A percentile compares a stretch with the other conserved stretches of the same genome.
Evolutionary conservation across 2,113 vertebrate species (phyloP).

Genomic region (Otus sunia): DNA sequence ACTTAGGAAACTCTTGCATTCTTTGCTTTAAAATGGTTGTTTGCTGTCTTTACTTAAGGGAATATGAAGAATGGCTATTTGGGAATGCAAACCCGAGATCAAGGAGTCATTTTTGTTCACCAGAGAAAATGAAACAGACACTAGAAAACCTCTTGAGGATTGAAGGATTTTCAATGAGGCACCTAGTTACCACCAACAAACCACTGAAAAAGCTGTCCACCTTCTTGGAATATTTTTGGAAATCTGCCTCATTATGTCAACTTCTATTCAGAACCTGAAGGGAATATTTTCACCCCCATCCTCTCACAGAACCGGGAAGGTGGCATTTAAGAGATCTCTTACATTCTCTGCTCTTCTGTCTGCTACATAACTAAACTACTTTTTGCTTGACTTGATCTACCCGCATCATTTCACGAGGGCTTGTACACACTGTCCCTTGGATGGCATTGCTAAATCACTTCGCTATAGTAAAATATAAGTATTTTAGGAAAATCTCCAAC

Average conservation of each 20-base stretch:
- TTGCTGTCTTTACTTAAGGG: neutral
- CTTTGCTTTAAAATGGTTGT: neutral
- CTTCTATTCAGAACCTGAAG: neutral
- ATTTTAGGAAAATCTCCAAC: neutral
- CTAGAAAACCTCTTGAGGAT: neutral
- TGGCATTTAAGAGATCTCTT: neutral
- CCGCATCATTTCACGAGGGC: neutral
- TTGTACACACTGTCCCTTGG: neutral
- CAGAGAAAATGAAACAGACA: neutral
- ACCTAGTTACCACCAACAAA: neutral
- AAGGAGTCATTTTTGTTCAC: neutral
- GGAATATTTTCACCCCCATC: neutral
- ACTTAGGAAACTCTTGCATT: neutral
- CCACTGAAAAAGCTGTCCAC: neutral
- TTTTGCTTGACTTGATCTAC: neutral
- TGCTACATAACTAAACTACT: neutral
- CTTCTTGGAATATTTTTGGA: conserved; percentile 12
- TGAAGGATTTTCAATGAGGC: neutral
- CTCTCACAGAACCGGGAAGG: neutral
- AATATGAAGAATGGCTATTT: neutral
- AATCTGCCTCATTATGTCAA: conserved; percentile 10
- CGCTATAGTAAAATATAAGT: neutral
- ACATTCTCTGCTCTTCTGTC: fast-evolving
- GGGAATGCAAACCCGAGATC: neutral
- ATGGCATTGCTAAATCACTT: neutral